phyloP scores from a whole-genome alignment of 2,797 vertebrate genomes.

The Threskiornis aethiopicus region DNA sequence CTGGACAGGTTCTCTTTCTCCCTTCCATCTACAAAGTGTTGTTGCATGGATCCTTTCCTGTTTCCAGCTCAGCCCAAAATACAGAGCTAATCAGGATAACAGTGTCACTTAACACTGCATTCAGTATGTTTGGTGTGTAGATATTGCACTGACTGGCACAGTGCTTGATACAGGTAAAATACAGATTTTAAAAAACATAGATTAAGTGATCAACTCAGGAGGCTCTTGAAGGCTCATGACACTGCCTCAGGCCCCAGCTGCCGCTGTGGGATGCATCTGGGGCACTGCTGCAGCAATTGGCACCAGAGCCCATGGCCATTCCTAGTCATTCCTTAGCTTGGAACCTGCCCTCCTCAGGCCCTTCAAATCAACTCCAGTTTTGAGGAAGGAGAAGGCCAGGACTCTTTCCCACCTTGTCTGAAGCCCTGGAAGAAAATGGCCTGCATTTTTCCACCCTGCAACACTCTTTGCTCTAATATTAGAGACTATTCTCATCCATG shows the following conservation, averaged over 20 bases:
- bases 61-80: neutral
- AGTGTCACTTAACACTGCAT: neutral
- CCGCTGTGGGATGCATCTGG: neutral
- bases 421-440: neutral
- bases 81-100: neutral
- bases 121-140: neutral
- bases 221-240: neutral
- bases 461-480: neutral
- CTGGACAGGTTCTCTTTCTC: neutral
- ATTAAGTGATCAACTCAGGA: neutral
- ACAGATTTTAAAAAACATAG: neutral
- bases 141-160: neutral
- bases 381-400: neutral
- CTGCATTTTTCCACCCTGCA: neutral
- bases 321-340: neutral
- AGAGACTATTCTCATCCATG: neutral
- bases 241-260: fast-evolving
- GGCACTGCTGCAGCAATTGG: neutral
- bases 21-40: neutral
- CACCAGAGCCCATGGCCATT: fast-evolving
- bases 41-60: neutral
- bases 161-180: neutral
- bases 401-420: neutral
- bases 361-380: neutral
- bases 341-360: neutral